Conservation (phyloP, 2,888 invertebrate species). For the Pterostichus madidus region DNA sequence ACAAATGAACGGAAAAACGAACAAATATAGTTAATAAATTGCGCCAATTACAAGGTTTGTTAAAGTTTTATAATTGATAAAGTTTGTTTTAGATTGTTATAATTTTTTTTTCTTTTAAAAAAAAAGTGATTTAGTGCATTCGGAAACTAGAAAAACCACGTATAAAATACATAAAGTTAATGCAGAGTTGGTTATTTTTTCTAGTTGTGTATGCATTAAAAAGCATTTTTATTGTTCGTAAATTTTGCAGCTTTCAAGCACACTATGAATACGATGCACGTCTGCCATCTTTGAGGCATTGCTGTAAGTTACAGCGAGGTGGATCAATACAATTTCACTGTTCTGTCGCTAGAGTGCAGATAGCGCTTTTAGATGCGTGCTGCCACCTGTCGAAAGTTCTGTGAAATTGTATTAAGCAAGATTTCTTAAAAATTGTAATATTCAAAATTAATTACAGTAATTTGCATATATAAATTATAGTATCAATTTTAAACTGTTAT, state of each 20-base stretch:
- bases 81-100: slow-evolving; percentile 1
- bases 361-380: slow-evolving; percentile 16
- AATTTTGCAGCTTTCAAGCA: too few relatives aligned
- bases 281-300: slow-evolving; percentile 48
- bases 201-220: neutral
- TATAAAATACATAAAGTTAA: neutral
- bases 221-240: neutral
- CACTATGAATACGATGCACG: too few relatives aligned
- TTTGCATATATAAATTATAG: too few relatives aligned
- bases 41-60: neutral
- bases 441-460: too few relatives aligned
- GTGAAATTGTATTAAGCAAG: neutral
- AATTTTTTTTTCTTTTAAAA: neutral
- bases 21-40: neutral
- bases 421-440: neutral
- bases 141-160: neutral
- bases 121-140: neutral
- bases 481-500: too few relatives aligned
- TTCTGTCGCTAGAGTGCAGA: slow-evolving; percentile 29
- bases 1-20: neutral
- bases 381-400: slow-evolving; percentile 42
- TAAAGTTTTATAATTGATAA: slow-evolving; percentile 25
- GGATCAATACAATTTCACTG: slow-evolving; percentile 57
- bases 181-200: neutral
- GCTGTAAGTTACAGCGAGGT: slow-evolving; percentile 3